Conservation (phyloP, 2,797 vertebrate genomes). For the Lepus townsendii region DNA sequence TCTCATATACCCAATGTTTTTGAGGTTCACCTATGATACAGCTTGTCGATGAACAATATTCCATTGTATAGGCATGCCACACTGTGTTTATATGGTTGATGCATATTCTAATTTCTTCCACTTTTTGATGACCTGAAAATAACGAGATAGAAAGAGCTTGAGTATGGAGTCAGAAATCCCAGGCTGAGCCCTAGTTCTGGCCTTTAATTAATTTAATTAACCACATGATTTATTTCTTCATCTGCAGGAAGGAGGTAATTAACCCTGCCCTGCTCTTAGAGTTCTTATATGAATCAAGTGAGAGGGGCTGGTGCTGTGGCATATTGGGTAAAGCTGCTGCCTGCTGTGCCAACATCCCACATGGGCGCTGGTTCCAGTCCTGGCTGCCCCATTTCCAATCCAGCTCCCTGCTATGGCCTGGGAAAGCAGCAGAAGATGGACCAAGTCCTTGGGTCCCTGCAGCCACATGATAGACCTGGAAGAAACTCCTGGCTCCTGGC, state of each 20-base stretch:
- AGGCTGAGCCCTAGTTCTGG: neutral
- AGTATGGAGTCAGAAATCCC: neutral
- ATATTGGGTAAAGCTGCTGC: no score
- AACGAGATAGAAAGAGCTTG: neutral
- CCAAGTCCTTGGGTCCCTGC: no score
- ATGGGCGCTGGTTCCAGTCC: no score
- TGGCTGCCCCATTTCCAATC: no score
- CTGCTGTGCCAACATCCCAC: no score
- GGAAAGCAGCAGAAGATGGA: no score
- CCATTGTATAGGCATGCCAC: neutral
- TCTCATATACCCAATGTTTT: neutral
- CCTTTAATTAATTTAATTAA: neutral
- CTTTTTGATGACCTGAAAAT: conserved; percentile 24
- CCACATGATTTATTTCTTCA: neutral
- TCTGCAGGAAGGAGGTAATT: neutral
- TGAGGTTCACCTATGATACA: neutral
- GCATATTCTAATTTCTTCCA: neutral
- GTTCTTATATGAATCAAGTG: neutral
- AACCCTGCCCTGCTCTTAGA: neutral
- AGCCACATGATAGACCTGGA: no score
- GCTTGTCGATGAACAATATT: neutral
- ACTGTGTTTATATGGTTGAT: neutral
- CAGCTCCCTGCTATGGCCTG: no score
- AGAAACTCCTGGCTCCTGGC: no score
- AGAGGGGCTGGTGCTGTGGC: no score